phyloP scores from a whole-genome alignment of 2,113 vertebrate species.

The Pampusana beccarii region DNA sequence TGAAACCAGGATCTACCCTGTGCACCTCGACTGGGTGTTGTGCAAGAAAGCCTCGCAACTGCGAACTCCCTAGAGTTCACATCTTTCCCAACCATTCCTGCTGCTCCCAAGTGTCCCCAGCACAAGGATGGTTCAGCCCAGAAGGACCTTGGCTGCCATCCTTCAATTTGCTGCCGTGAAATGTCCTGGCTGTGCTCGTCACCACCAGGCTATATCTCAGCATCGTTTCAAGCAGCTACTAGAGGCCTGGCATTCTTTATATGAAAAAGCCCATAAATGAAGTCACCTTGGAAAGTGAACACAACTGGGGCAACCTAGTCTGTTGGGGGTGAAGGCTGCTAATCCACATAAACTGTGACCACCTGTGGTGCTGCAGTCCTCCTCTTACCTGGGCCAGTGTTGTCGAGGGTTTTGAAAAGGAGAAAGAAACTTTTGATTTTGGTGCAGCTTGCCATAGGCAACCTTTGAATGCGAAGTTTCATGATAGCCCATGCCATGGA shows the following conservation, averaged over 20 bases:
- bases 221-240: not conserved
- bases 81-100: not conserved
- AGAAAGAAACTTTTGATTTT: not conserved
- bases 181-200: not conserved
- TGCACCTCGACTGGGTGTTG: fast-evolving
- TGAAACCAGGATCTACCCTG: not conserved
- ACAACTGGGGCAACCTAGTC: not conserved
- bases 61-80: fast-evolving
- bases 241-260: not conserved
- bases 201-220: not conserved
- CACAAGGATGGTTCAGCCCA: not conserved
- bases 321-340: not conserved
- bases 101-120: not conserved
- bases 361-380: not conserved
- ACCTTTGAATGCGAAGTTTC: not conserved
- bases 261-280: fast-evolving
- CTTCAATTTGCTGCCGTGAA: not conserved
- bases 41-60: not conserved
- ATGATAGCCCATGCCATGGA: not conserved
- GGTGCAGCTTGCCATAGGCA: not conserved
- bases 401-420: not conserved
- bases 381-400: not conserved
- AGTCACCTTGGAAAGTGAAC: not conserved
- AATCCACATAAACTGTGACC: not conserved
- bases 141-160: not conserved